Percentiles rank a stretch among this genome's conserved stretches.
Evolutionary conservation across 2,113 vertebrate species (phyloP).

Genomic region (Ammodytes marinus): DNA sequence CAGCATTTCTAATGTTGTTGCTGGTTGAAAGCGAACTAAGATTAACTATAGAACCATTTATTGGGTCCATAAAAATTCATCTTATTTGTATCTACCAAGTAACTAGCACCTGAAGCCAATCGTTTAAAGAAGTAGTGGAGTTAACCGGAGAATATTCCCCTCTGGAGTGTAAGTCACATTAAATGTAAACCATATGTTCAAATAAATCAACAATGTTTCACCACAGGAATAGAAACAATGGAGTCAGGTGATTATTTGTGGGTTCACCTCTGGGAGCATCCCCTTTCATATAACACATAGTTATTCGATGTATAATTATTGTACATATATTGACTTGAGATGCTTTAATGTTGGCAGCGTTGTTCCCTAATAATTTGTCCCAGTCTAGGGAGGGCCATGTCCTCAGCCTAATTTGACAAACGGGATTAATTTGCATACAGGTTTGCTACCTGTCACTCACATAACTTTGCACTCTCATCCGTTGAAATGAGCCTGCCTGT

Average conservation of each 20-base stretch:
- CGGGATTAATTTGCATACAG: slow-evolving; percentile 57
- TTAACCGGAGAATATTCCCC: no score
- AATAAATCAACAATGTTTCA: no score
- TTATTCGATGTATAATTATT: not conserved
- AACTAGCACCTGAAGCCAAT: no score
- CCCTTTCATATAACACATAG: not conserved
- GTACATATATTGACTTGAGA: not conserved
- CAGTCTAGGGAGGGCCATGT: not conserved
- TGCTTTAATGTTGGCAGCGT: not conserved
- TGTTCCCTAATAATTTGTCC: not conserved
- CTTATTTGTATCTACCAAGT: no score
- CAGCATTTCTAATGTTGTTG: not conserved
- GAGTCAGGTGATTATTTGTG: not conserved
- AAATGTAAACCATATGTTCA: no score
- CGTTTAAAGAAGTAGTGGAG: no score
- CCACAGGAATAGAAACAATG: not conserved
- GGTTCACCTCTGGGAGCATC: not conserved
- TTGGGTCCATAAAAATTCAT: no score
- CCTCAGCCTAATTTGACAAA: slow-evolving; percentile 49
- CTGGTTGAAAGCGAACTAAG: not conserved
- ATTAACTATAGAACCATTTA: no score
- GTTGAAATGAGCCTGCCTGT: slow-evolving; percentile 30
- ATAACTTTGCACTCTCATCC: slow-evolving; percentile 47
- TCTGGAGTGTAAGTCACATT: no score
- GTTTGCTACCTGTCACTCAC: slow-evolving; percentile 76